A percentile compares a stretch with the other conserved stretches of the same genome.
Conservation (phyloP, 2,888 invertebrate species). For the Cerceris ruficornis region DNA sequence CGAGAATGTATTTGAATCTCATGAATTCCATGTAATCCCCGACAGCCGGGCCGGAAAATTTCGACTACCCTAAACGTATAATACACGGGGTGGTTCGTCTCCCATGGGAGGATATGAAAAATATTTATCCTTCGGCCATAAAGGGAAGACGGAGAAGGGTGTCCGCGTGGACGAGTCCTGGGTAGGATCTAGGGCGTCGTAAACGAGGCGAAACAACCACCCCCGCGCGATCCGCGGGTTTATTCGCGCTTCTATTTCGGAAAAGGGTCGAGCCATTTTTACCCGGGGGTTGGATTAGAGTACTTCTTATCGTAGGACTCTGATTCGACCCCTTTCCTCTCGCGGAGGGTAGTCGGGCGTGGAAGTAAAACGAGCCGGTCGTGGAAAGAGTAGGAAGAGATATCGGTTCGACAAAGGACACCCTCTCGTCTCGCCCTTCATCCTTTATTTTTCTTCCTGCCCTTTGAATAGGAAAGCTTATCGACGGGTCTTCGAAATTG, state of each 20-base stretch:
- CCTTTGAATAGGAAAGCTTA: neutral
- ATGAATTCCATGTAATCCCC: constrained; percentile 5
- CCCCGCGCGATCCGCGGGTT: neutral
- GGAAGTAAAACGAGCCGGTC: constrained; percentile 42
- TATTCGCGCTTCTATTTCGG: constrained; percentile 13
- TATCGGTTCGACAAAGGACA: constrained; percentile 40
- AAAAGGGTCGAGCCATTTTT: neutral
- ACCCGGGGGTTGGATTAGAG: constrained; percentile 39
- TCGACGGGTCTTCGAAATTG: neutral
- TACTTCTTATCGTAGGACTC: constrained; percentile 33
- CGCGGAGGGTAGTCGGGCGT: constrained; percentile 25
- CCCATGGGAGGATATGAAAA: constrained; percentile 2
- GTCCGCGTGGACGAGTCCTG: neutral
- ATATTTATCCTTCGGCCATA: neutral
- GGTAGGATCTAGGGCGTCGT: neutral
- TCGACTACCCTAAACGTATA: constrained; percentile 12
- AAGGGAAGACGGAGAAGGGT: neutral
- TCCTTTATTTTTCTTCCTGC: constrained; percentile 41
- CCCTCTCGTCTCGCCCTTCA: neutral
- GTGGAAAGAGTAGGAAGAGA: neutral
- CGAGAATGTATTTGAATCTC: constrained; percentile 22
- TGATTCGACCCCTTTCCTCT: constrained; percentile 3
- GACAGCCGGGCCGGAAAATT: constrained; percentile 27
- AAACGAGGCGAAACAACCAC: neutral
- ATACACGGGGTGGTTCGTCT: neutral